phyloP scores from a whole-genome alignment of 1,140 invertebrate genomes.

The Magallana angulata region DNA sequence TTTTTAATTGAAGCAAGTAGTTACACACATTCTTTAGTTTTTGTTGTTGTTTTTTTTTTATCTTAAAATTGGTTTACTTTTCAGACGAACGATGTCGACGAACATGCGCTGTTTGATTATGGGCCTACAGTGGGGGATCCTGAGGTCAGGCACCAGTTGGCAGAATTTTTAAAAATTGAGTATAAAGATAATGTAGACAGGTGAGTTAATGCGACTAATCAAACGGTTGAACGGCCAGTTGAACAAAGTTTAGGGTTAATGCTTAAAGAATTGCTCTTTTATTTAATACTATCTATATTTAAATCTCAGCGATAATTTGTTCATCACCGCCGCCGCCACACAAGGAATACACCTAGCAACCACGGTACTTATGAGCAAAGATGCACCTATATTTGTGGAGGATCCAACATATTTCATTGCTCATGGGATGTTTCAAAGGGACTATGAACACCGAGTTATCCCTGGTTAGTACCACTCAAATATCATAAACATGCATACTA shows the following conservation, averaged over 20 bases:
- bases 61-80: too few relatives aligned
- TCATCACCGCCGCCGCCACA: slow-evolving; percentile 85
- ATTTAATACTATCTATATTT: not conserved
- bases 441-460: slow-evolving; percentile 74
- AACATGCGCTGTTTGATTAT: slow-evolving; percentile 61
- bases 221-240: too few relatives aligned
- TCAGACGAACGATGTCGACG: not conserved
- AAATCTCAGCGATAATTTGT: slow-evolving; percentile 79
- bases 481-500: too few relatives aligned
- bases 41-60: too few relatives aligned
- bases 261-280: too few relatives aligned
- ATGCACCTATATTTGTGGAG: slow-evolving; percentile 84
- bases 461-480: too few relatives aligned
- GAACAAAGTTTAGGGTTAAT: too few relatives aligned
- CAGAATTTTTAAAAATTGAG: slow-evolving; percentile 76
- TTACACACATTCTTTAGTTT: too few relatives aligned
- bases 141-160: slow-evolving; percentile 70
- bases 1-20: too few relatives aligned
- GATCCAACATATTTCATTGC: slow-evolving; percentile 86
- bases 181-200: slow-evolving; percentile 75
- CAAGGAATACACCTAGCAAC: slow-evolving; percentile 84
- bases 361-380: slow-evolving; percentile 82
- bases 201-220: slow-evolving; percentile 57
- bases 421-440: slow-evolving; percentile 82
- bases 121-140: slow-evolving; percentile 70